A percentile compares a stretch with the other conserved stretches of the same genome.
Conservation (phyloP, 2,888 invertebrate genomes). For the Allygus modestus region DNA sequence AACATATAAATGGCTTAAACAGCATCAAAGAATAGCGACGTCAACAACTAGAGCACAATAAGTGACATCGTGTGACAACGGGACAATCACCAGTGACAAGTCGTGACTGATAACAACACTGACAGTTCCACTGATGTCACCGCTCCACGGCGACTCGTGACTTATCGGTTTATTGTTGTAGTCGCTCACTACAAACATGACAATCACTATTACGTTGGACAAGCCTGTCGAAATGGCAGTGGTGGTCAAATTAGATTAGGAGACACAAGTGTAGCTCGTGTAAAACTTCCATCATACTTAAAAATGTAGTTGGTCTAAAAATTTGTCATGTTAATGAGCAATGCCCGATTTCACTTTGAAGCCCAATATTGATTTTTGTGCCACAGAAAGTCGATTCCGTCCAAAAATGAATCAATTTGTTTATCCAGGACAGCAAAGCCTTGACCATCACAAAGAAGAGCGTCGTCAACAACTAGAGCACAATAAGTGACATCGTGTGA, state of each 20-base stretch:
- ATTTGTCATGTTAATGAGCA: too few species aligned
- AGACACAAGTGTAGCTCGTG: too few species aligned
- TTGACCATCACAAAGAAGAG: background rate
- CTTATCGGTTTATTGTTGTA: background rate
- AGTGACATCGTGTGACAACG: conserved; percentile 6
- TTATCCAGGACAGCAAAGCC: too few species aligned
- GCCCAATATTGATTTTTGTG: too few species aligned
- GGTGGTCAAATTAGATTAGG: too few species aligned
- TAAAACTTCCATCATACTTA: too few species aligned
- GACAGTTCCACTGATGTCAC: conserved; percentile 11
- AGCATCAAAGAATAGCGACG: background rate
- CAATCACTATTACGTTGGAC: background rate
- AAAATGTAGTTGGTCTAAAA: too few species aligned
- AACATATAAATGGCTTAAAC: too few species aligned
- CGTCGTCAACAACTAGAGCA: background rate
- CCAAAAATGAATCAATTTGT: too few species aligned
- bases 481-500: background rate
- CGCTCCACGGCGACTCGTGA: background rate
- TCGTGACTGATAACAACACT: background rate
- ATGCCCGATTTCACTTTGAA: too few species aligned
- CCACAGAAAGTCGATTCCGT: too few species aligned
- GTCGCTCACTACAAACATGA: background rate
- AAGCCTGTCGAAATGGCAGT: too few species aligned
- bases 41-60: conserved; percentile 19
- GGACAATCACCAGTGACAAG: conserved; percentile 11